Base-by-base conservation (phyloP, 2,888 invertebrate species). In the Melinopterus prodromus region DNA sequence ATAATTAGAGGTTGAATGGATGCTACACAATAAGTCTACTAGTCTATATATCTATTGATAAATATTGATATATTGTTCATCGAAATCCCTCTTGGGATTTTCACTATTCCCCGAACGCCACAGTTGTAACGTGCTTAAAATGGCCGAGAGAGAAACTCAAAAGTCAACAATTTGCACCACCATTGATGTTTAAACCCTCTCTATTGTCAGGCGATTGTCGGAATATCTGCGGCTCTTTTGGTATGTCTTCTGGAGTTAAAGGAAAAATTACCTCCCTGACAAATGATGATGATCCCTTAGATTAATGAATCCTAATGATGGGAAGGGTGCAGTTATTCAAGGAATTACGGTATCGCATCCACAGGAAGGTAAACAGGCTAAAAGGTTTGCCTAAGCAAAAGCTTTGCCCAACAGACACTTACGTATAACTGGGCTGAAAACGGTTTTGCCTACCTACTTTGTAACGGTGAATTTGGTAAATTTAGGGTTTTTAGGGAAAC, bases 251-350 rank as follows among this genome's bases (percentile, higher is more conserved):
- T 53, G 53, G 9, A 7, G 53, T 53, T 53, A 53, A 53, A 12
- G 12, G 53, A 53, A 53, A 53, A 53, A 53, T 53, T 53, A 53
- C 1, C 53, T 53, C 5, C 53, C 53, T 53, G 53, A 53, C 53
- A 53, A 53, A 53, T 53, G 53, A 53, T 38, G 38, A 38, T 53
- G 53, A 53, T 12, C 53, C 53, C 12, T 53, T 53, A 53, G 53
- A 53, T 53, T 53, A 53, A 53, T 53, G 53, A 53, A 53, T 53
- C 53, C 53, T 53, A 53, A 53, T 53, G 53, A 53, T 53, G 53
- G 26, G 26, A 26, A 26, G 26, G 26, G 26, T 26, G 26, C 26
- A 53, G 53, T 53, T 53, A 53, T 53, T 53, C 53, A 53, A 53
- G 53, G 53, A 53, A 53, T 53, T 53, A 53, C 53, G 53, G 53